Conservation (phyloP, 2,888 invertebrate genomes). For the Tetranychus truncatus region DNA sequence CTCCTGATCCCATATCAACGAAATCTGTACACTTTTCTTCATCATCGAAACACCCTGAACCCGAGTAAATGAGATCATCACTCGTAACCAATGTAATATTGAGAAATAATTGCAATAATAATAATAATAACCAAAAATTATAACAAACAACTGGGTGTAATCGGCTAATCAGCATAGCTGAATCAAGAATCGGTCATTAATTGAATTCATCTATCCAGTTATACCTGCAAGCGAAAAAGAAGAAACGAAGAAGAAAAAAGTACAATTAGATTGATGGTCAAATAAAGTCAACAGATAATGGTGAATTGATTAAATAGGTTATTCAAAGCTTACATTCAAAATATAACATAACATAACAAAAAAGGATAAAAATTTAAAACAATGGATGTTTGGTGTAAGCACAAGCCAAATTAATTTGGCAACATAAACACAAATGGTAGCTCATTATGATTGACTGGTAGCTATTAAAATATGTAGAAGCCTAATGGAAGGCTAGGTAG, state of each 20-base stretch:
- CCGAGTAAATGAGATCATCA: conserved; percentile 78
- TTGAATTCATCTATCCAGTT: not conserved
- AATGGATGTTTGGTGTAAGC: no score
- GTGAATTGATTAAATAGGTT: no score
- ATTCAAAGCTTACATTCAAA: no score
- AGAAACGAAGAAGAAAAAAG: not conserved
- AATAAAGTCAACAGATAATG: no score
- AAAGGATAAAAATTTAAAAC: no score
- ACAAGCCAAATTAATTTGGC: no score
- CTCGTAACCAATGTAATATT: conserved; percentile 31
- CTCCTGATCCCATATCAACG: conserved; percentile 33
- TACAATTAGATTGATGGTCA: not conserved
- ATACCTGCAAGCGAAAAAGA: not conserved
- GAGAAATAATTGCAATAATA: not conserved
- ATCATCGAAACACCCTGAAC: conserved; percentile 72
- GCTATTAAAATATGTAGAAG: no score
- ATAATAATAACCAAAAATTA: not conserved
- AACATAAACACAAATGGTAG: no score
- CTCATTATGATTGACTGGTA: no score
- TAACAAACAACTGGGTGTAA: not conserved
- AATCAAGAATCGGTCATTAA: not conserved
- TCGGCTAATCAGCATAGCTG: not conserved
- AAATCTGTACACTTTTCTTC: conserved; percentile 39
- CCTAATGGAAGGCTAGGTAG: no score
- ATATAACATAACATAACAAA: no score